A percentile compares a stretch with the other conserved stretches of the same genome.
These are phyloP conservation scores for Pseudachorutes palmiensis DNA, from an alignment of 1,140 invertebrate species.

Conservation along the genomic window DNA sequence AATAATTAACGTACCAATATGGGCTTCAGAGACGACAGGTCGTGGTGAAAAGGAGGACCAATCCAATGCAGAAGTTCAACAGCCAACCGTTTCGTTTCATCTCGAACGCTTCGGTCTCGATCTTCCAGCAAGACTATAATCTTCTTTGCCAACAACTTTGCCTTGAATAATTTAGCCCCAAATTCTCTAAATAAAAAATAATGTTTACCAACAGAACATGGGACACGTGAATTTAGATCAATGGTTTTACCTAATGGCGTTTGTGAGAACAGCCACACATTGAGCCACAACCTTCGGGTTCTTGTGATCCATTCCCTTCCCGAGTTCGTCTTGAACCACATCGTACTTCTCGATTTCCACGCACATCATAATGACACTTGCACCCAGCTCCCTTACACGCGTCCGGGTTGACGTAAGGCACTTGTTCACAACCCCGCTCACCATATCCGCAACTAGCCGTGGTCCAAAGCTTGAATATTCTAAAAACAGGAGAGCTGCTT, in stretches of 20 bases:
- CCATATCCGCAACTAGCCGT: constrained; percentile 80
- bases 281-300: constrained; percentile 89
- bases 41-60: constrained; percentile 74
- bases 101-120: constrained; percentile 81
- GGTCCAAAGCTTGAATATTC: constrained; percentile 60
- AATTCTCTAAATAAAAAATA: constrained; percentile 57
- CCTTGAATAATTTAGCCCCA: constrained; percentile 79
- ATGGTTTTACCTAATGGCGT: constrained; percentile 56
- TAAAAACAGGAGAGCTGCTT: constrained; percentile 78
- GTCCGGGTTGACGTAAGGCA: constrained; percentile 76
- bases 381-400: constrained; percentile 82
- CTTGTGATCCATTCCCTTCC: constrained; percentile 89
- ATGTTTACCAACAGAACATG: constrained; percentile 12
- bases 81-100: constrained; percentile 79
- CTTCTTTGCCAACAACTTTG: constrained; percentile 84
- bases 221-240: not conserved
- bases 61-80: constrained; percentile 92
- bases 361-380: constrained; percentile 84
- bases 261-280: constrained; percentile 65
- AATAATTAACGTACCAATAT: constrained; percentile 51
- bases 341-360: constrained; percentile 95
- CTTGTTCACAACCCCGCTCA: constrained; percentile 80
- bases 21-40: constrained; percentile 75
- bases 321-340: constrained; percentile 75
- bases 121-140: constrained; percentile 75